Evolutionary conservation across 2,113 vertebrate species (phyloP), one percentile per base, ranked within the genome.

Genomic region (Falcunculus frontatus): DNA sequence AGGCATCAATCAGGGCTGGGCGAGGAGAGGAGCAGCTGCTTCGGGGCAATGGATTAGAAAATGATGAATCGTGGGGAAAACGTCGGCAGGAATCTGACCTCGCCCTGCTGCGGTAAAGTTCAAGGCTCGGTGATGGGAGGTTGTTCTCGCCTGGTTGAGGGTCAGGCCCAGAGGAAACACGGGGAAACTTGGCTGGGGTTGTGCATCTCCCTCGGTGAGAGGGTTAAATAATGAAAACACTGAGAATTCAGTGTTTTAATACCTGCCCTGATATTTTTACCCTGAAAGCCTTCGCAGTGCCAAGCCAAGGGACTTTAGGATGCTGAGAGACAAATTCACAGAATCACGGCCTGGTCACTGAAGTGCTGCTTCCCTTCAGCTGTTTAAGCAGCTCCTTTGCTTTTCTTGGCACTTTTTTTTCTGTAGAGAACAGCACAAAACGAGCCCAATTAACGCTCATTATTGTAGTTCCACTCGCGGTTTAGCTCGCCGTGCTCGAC

Each of bases 1-100:
- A 70, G 47, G 78, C 78, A 90, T 93, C 91, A 55, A 64, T 95
- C 88, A 93, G 77, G 70, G 9, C 41, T 7, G 32, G 35, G 33
- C 70, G 46, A 70, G 49, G 37, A 92, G 55, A 47, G 90, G 81
- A 87, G 90, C 93, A 59, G 93, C 77, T 67, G 74, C 1, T 37
- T 8, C 37, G 9, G 90, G 88, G 10, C 47, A 4, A 8, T 4
- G 0, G 1, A 32, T 91, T 16, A 20, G 65, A 64, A 23, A 42
- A 63, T 46, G 85, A 91, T 90, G 82, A 14, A 90, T 78, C 3
- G 23, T 1, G 23, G 52, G 81, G 62, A 27, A 52, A 52, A 27
- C 4, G 7, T 25, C 44, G 17, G 59, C 65, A 6, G 78, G 5
- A 29, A 42, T 27, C 73, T 2, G 22, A 37, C 0, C 69, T 22